Conservation (phyloP, 2,888 invertebrate genomes). For the Venustoraphidia nigricollis region DNA sequence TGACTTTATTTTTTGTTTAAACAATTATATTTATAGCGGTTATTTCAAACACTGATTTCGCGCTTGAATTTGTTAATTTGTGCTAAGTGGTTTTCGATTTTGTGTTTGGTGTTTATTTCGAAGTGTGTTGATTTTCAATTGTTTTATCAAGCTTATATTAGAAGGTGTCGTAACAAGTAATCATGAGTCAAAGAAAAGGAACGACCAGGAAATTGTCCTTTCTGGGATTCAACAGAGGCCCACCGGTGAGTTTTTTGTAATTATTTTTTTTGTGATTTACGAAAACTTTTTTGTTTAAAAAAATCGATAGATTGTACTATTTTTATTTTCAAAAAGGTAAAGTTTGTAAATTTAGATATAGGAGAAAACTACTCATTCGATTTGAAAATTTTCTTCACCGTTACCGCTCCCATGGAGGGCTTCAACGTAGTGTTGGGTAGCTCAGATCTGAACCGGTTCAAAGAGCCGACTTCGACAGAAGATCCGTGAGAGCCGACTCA, state of each 20-base stretch:
- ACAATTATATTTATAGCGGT: not conserved
- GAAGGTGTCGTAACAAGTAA: not conserved
- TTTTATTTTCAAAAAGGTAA: too few relatives aligned
- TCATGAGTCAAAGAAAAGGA: not conserved
- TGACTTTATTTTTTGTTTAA: not conserved
- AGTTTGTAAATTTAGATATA: too few relatives aligned
- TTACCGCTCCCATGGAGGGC: too few relatives aligned
- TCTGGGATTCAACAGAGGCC: slow-evolving; percentile 3
- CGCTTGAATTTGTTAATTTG: not conserved
- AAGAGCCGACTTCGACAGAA: too few relatives aligned
- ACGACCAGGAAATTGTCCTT: slow-evolving; percentile 3
- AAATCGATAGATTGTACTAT: too few relatives aligned
- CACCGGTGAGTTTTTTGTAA: slow-evolving; percentile 1
- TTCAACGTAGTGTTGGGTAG: too few relatives aligned
- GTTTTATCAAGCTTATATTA: not conserved
- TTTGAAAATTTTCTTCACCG: too few relatives aligned
- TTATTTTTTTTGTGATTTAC: not conserved
- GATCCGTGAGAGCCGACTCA: too few relatives aligned
- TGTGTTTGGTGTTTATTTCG: not conserved
- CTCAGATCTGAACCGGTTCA: too few relatives aligned
- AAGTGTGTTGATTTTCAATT: not conserved
- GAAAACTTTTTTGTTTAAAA: too few relatives aligned
- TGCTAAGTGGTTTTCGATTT: not conserved
- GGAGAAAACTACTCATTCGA: too few relatives aligned
- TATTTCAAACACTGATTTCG: not conserved